These are phyloP conservation scores for Stenotaenia linearis DNA, from an alignment of 2,888 invertebrate genomes.

Conservation along the genomic window DNA sequence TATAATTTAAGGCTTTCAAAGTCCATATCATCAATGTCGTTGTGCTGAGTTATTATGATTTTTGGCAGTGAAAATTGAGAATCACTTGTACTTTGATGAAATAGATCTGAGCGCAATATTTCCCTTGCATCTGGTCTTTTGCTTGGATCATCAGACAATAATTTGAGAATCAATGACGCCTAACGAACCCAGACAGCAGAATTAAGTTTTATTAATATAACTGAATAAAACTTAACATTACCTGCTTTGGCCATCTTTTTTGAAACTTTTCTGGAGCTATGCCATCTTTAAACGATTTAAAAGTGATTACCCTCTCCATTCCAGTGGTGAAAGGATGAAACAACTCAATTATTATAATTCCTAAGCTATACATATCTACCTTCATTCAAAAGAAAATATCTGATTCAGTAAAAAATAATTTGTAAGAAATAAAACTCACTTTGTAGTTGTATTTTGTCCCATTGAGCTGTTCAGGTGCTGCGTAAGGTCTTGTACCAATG, in stretches of 20 bases:
- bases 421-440: neutral
- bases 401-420: neutral
- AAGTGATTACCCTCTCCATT: neutral
- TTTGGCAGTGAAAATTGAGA: neutral
- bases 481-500: slow-evolving; percentile 26
- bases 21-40: neutral
- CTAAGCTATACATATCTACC: slow-evolving; percentile 34
- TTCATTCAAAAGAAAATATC: too few relatives aligned
- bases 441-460: slow-evolving; percentile 28
- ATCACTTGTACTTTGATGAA: neutral
- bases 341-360: slow-evolving; percentile 29
- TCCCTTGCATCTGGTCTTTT: neutral
- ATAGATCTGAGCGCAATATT: slow-evolving; percentile 10
- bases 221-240: neutral
- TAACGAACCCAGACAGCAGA: neutral
- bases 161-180: neutral
- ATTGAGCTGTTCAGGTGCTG: slow-evolving; percentile 30
- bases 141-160: neutral
- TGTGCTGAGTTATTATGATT: neutral
- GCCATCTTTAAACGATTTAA: neutral
- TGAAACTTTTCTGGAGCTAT: neutral
- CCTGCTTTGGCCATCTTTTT: neutral
- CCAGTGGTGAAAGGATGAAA: slow-evolving; percentile 28
- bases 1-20: neutral
- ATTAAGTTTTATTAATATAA: neutral